These are phyloP conservation scores for Lymantria monacha DNA, from an alignment of 2,888 invertebrate genomes.

Conservation along the genomic window DNA sequence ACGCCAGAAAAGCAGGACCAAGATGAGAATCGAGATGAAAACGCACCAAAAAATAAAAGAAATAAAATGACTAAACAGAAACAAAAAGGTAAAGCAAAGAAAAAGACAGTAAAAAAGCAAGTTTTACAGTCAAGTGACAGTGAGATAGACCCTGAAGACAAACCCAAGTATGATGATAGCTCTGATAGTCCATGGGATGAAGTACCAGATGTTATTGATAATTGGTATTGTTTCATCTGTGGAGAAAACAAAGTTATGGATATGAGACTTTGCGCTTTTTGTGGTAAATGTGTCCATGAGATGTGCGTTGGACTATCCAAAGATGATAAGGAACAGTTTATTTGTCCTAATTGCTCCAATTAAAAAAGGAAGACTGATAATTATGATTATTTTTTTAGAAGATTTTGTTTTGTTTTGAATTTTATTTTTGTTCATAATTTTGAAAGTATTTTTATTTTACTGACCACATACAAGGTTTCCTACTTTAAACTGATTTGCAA, in stretches of 20 bases:
- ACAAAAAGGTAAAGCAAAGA: constrained; percentile 1
- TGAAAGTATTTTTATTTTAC: no score
- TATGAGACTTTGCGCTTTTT: constrained; percentile 2
- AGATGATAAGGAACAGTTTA: constrained; percentile 1
- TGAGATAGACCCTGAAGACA: background rate
- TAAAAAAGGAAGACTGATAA: no score
- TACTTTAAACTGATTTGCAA: no score
- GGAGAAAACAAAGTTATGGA: constrained; percentile 1
- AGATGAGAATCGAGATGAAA: no score
- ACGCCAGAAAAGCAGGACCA: no score
- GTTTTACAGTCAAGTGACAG: constrained; percentile 3
- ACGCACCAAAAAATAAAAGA: no score
- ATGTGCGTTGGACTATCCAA: constrained; percentile 5
- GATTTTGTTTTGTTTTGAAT: no score
- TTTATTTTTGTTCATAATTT: no score
- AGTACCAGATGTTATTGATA: constrained; percentile 4
- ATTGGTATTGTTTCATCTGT: constrained; percentile 5
- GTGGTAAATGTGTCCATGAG: constrained; percentile 3
- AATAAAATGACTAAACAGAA: no score
- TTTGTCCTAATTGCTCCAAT: no score
- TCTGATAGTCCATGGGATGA: constrained; percentile 8
- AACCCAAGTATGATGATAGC: constrained; percentile 6
- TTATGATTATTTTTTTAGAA: no score
- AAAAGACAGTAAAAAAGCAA: background rate
- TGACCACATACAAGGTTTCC: no score